These are phyloP conservation scores for Drosophila neoperkinsi DNA, from an alignment of 2,888 invertebrate species.

Conservation along the genomic window DNA sequence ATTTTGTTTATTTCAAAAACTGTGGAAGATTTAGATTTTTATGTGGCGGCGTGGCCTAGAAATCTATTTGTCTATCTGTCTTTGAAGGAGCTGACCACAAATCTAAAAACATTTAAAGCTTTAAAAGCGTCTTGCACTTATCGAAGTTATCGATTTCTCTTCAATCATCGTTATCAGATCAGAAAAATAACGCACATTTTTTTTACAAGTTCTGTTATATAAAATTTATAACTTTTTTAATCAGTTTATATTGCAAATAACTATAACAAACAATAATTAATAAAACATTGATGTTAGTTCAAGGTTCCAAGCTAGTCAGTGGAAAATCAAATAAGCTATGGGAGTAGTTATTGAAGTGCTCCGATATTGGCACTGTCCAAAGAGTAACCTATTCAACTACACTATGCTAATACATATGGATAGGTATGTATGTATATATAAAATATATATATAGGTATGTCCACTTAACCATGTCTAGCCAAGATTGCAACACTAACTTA, in stretches of 20 bases:
- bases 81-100: not conserved
- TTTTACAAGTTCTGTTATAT: slow-evolving; percentile 32
- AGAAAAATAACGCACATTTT: not conserved
- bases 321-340: slow-evolving; percentile 6
- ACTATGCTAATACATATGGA: slow-evolving; percentile 18
- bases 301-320: slow-evolving; percentile 51
- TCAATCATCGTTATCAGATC: not conserved
- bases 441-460: slow-evolving; percentile 11
- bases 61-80: too few relatives aligned
- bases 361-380: slow-evolving; percentile 41
- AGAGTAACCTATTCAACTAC: slow-evolving; percentile 27
- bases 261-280: slow-evolving; percentile 64
- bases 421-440: slow-evolving; percentile 10
- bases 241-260: slow-evolving; percentile 67
- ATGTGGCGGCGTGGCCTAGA: too few relatives aligned
- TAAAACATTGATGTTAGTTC: slow-evolving; percentile 39
- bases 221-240: slow-evolving; percentile 63
- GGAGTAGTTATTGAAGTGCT: slow-evolving; percentile 5
- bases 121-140: not conserved
- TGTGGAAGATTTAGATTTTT: too few relatives aligned
- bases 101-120: not conserved
- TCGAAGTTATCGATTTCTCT: not conserved
- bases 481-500: slow-evolving; percentile 41
- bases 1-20: too few relatives aligned
- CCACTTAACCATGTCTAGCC: slow-evolving; percentile 35